These are phyloP conservation scores for Carollia perspicillata DNA, from an alignment of 2,113 vertebrate genomes.

Conservation along the genomic window DNA sequence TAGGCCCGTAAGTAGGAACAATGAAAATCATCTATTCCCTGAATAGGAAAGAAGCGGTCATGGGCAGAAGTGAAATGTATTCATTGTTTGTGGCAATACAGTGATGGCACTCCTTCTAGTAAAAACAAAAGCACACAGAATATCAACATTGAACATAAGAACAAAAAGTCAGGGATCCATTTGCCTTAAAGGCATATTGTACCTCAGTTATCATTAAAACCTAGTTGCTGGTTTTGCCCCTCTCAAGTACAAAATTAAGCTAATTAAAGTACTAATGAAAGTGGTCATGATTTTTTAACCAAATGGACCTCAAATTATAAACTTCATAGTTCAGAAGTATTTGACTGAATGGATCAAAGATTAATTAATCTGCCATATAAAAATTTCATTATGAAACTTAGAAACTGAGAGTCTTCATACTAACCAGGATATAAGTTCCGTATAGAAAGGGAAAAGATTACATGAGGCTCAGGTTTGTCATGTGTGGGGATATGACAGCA, in stretches of 20 bases:
- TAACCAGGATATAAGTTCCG: background rate
- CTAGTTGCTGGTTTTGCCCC: background rate
- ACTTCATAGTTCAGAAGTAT: conserved; percentile 3
- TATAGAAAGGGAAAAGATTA: background rate
- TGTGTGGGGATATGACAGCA: background rate
- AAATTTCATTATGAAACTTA: background rate
- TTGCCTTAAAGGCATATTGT: conserved; percentile 43
- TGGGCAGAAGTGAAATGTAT: background rate
- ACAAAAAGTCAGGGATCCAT: conserved; percentile 33
- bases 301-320: conserved; percentile 1
- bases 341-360: conserved; percentile 25
- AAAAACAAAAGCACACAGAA: conserved; percentile 26
- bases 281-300: conserved; percentile 18
- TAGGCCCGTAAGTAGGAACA: background rate
- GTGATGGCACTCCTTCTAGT: background rate
- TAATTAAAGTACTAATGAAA: conserved; percentile 6
- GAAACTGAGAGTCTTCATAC: background rate
- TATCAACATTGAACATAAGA: background rate
- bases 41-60: background rate
- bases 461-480: background rate
- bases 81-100: background rate
- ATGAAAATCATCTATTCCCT: background rate
- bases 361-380: background rate
- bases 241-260: conserved; percentile 50
- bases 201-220: conserved; percentile 35